Evolutionary conservation across 2,797 vertebrate species (phyloP), one percentile per base, ranked within the genome.

Genomic region (Cyclura pinguis): DNA sequence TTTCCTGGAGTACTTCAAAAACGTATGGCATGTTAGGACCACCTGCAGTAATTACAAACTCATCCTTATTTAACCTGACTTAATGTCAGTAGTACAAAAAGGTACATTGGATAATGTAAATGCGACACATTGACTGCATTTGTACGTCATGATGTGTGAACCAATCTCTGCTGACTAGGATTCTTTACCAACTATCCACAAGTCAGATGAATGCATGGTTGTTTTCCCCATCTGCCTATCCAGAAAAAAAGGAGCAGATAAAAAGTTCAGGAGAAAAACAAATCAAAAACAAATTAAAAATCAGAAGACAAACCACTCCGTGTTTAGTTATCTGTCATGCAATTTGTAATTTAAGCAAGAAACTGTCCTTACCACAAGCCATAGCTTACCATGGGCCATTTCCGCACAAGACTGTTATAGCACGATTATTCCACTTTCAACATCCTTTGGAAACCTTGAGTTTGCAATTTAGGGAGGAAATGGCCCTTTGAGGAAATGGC

Each of bases 1-100:
- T 91, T 90, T 94, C 50, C 42, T 73, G 7, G 57, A 50, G 89
- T 32, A 74, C 10, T 84, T 90, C n/a, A 7, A 50, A 76, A 77
- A 13, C 32, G 32, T 4, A 57, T 55, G 80, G 38, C 64, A 59
- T 27, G 89, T 89, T 22, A 84, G 6, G 76, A 42, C 7, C 86
- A 42, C 35, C 67, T 88, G 4, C 64, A 55, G 78, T 92, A 76
- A 73, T 91, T 73, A 57, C 62, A 88, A 18, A 88, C 83, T 52
- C 76, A 81, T 27, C 9, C 27, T 64, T 67, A 12, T 80, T 85
- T 55, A 72, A 88, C 32, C n/a, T n/a, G 13, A 91, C 64, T 22
- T 83, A 67, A 77, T 0, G 0, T 84, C 62, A 18, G 89, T 93
- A 90, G 50, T 20, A 24, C 4, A 87, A 74, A 89, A 88, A 88